Base-by-base conservation (phyloP, 2,797 vertebrate genomes). In the Scyliorhinus canicula region DNA sequence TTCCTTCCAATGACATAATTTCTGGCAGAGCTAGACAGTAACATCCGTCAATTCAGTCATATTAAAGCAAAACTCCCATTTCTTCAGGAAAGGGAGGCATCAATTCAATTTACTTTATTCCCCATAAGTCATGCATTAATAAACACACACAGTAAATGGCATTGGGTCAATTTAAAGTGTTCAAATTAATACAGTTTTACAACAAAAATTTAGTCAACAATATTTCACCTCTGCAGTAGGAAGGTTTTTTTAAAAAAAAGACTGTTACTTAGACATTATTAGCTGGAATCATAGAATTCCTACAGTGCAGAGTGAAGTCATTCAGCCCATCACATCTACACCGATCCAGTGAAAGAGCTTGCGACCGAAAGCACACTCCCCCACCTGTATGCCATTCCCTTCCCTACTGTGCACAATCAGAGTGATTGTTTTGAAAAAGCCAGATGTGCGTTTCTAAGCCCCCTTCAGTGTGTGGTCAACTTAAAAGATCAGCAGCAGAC, bases 1-100 rank as follows among this genome's bases (percentile, higher is more conserved):
- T 94, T 94, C 93, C 67, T 94, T 71, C 47, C 67, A 69, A 55
- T 94, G 67, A 94, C 47, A 35, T 69, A 71, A 94, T 74, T 55
- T 74, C 67, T 74, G 50, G 67, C 93, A 94, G 47, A 52, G 65
- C 47, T 69, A 14, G 93, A 19, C 28, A 52, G 47, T 74, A 74
- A 55, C 47, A 94, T 71, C 47, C 28, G 35, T 94, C 67, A 74
- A 94, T 74, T 94, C 47, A 74, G 3, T 52, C 47, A 69, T 28
- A 35, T 93, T 93, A 50, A 50, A 52, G 55, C 69, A 74, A 50
- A 74, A 52, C 65, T 94, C 28, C 63, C 93, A 94, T n/a, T 74
- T 74, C 55, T 57, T 55, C 93, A 94, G 40, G 67, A 74, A 93
- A 94, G 93, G 57, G 93, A 71, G 93, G 67, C 44, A 94, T 52